Conservation (phyloP, 2,797 vertebrate genomes). For the Thunnus albacares region DNA sequence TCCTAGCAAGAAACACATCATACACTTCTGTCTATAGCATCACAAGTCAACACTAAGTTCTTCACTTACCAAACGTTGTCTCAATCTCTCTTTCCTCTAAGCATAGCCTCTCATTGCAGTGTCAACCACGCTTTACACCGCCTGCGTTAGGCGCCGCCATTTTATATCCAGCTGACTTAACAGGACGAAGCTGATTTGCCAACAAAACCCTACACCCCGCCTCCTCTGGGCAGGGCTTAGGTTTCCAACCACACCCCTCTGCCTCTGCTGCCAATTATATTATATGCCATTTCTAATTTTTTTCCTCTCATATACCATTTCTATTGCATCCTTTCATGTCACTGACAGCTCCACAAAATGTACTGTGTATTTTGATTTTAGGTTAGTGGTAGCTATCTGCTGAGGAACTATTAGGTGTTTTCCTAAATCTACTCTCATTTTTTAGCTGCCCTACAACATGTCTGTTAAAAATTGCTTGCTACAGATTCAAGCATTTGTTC, state of each 20-base stretch:
- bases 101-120: neutral
- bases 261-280: neutral
- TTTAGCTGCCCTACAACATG: neutral
- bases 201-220: neutral
- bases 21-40: neutral
- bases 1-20: neutral
- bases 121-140: neutral
- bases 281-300: neutral
- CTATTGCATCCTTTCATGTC: neutral
- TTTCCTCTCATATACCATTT: neutral
- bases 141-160: neutral
- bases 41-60: neutral
- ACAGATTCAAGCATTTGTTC: no score
- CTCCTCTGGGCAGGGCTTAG: no score
- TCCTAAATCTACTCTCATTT: neutral
- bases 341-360: no score
- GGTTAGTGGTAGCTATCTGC: no score
- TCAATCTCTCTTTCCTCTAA: neutral
- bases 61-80: neutral
- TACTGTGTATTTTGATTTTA: no score
- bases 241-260: neutral
- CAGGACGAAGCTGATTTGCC: neutral
- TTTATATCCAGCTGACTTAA: neutral
- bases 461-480: neutral
- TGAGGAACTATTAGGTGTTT: no score